Evolutionary conservation across 1,140 invertebrate species (phyloP), one percentile per base, ranked within the genome.

Genomic region (Pseudachorutes palmiensis): DNA sequence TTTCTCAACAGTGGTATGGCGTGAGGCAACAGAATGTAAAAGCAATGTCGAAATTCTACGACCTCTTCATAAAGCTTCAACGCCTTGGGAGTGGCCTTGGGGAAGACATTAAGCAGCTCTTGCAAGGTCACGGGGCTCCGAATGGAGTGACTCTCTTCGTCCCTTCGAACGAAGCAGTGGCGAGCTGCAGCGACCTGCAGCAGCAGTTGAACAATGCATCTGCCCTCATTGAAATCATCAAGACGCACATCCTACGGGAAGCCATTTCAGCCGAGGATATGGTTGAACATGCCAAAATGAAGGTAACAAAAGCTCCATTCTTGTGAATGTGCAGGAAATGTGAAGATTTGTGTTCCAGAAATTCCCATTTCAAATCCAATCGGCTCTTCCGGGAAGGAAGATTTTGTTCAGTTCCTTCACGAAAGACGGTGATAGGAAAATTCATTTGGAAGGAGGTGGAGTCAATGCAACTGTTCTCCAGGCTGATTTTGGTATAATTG

Each of bases 391-490:
- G 3, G 82, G 83, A 63, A 88, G 87, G 72, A 88, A 86, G 76
- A 81, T 93, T 12, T 92, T 90, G 79, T 92, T 92, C 81, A 91
- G 91, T 76, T 84, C 91, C 1, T 78, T 86, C 29, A 82, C 83
- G 49, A 82, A 82, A 19, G 83, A 84, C 69, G 79, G 79, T 58
- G 87, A 89, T 73, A 80, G 86, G 70, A 87, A 86, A 0, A 79
- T 94, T 64, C 91, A 90, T 0, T 90, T 96, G 5, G 91, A 94
- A 78, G 91, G 90, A 14, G 90, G 89, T 22, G 92, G 92, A 22
- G 91, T 94, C 0, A 94, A 94, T 76, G 91, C 91, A 1, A 91
- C 90, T 0, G 86, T 94, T 45, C 81, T 91, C 12, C 88, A 90
- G 67, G 84, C 91, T 0, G 91, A 98, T 77, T 88, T 97, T 57